Evolutionary conservation across 2,113 vertebrate species (phyloP).

Genomic region (Lepus timidus): DNA sequence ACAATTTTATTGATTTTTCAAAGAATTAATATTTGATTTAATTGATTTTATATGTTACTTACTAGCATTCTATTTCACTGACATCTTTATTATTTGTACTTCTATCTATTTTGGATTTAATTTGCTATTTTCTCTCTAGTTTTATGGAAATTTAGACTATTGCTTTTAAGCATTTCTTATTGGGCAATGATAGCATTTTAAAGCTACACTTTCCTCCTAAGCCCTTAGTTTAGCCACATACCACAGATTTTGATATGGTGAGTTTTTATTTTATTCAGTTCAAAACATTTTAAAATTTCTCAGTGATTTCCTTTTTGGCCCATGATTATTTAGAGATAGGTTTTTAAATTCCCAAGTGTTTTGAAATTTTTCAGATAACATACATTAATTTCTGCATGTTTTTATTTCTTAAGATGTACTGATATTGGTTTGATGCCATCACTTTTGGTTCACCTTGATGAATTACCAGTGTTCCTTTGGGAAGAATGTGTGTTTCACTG

Average conservation of each 20-base stretch:
- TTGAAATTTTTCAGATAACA: constrained; percentile 29
- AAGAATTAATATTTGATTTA: neutral
- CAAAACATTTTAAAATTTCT: constrained; percentile 18
- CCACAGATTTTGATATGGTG: neutral
- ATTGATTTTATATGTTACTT: neutral
- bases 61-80: neutral
- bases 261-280: constrained; percentile 28
- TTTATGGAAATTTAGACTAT: neutral
- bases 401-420: neutral
- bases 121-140: neutral
- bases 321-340: neutral
- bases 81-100: neutral
- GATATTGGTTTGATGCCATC: neutral
- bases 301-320: neutral
- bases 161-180: neutral
- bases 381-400: neutral
- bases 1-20: constrained; percentile 30
- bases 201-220: neutral
- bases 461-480: neutral
- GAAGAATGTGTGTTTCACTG: neutral
- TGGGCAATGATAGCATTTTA: constrained; percentile 1
- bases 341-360: constrained; percentile 1
- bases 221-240: neutral
- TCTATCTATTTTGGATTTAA: neutral
- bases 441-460: neutral